Conservation (phyloP, 2,113 vertebrate genomes). For the Odocoileus hemionus region DNA sequence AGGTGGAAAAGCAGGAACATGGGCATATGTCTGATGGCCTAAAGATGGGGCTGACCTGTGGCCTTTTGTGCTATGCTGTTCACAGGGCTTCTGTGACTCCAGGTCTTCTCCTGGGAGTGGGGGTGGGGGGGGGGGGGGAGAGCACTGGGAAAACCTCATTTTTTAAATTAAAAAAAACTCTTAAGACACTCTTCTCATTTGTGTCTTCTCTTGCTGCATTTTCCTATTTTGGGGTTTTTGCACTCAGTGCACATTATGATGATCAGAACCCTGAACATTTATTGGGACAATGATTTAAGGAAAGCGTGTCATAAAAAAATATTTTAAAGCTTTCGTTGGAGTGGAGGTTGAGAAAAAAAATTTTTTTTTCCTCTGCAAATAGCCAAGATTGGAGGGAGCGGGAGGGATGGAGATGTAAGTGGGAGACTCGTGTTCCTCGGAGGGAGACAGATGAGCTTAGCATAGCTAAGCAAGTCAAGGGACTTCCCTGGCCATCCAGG, state of each 20-base stretch:
- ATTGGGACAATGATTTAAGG: neutral
- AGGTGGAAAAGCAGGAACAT: neutral
- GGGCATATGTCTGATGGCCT: neutral
- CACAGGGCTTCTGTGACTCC: neutral
- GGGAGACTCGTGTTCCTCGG: neutral
- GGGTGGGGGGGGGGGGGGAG: neutral
- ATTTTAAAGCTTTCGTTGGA: neutral
- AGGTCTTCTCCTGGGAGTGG: neutral
- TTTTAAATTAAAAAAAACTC: neutral
- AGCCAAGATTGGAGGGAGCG: neutral
- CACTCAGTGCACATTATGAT: neutral
- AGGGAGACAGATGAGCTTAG: neutral
- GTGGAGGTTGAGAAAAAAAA: neutral
- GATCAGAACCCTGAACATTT: neutral
- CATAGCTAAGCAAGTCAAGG: neutral
- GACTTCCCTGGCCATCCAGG: neutral
- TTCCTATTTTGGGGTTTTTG: neutral
- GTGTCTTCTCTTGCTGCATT: neutral
- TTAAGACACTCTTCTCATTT: neutral
- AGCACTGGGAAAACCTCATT: neutral
- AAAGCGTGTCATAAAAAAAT: neutral
- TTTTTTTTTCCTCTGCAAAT: neutral
- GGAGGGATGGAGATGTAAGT: neutral
- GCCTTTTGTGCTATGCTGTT: neutral
- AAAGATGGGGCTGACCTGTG: neutral